Conservation (phyloP, 2,113 vertebrate species). For the Thryonomys swinderianus region DNA sequence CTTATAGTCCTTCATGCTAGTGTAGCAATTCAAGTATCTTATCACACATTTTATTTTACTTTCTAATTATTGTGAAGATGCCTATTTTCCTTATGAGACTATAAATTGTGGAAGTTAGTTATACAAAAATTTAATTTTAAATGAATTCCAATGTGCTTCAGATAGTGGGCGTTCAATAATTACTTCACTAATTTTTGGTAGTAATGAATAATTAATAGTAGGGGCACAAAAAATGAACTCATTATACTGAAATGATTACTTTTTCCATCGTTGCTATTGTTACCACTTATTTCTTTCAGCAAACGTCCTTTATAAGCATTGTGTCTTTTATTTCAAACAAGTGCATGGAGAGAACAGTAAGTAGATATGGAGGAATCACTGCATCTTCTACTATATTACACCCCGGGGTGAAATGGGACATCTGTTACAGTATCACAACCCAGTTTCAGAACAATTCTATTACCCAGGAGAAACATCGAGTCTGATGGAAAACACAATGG, state of each 20-base stretch:
- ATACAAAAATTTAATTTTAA: not conserved
- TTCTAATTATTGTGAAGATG: not conserved
- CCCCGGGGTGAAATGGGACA: conserved; percentile 54
- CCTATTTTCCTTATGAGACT: not conserved
- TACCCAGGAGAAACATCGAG: conserved; percentile 45
- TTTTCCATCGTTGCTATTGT: not conserved
- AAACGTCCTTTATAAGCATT: conserved; percentile 18
- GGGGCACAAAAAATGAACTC: not conserved
- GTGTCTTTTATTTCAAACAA: conserved; percentile 35
- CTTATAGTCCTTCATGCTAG: not conserved
- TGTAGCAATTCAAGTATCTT: not conserved
- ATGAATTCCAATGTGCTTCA: not conserved
- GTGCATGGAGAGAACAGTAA: conserved; percentile 26
- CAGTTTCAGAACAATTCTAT: not conserved
- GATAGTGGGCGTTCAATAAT: not conserved
- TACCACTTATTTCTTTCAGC: conserved; percentile 3
- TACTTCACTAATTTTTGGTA: not conserved
- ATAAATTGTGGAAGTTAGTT: not conserved
- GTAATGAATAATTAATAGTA: not conserved
- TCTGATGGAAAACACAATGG: conserved; percentile 15
- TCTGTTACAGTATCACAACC: conserved; percentile 34
- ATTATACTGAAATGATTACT: not conserved
- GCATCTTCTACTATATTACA: conserved; percentile 23
- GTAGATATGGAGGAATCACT: conserved; percentile 17
- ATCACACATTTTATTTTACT: not conserved